Base-by-base conservation (phyloP, 64 coral and sea anemone genomes). In the Pachyseris speciosa region DNA sequence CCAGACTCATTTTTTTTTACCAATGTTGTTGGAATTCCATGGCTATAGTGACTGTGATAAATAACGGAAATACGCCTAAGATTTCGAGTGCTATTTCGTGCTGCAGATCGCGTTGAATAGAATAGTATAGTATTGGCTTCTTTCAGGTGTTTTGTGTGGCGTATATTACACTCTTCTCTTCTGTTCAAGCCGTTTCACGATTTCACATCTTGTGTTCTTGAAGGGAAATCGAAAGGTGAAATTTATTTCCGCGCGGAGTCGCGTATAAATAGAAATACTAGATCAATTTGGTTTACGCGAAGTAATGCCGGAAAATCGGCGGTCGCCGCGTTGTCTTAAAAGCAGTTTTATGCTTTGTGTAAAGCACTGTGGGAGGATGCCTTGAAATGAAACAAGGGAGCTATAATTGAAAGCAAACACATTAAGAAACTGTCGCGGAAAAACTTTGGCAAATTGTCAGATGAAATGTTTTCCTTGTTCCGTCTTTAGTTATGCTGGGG, bases 61-160 rank as follows among this genome's bases (percentile, higher is more conserved):
- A 10, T 50, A 39, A 20, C 51, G 77, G 77, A 80, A 80, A 63
- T 79, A 53, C 53, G 53, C 33, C 19, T 15, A 80, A 60, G 16
- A 39, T 30, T 40, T 80, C 30, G 1, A 40, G 20, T 25, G 40
- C 15, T 53, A 38, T 7, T 61, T 26, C 51, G 53, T 61, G 36
- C 50, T 61, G 22, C 19, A 6, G n/a, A 19, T 6, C 39, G 16
- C 33, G 12, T 81, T 58, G 77, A 81, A 61, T 81, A 63, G 31
- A 32, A n/a, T 58, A 58, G 31, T 6, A 57, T 0, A 37, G 24
- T n/a, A 48, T 11, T 9, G 39, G 71, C 24, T 9, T 74, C 40
- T 74, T 74, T 74, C 71, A 47, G 40, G n/a, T 74, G 71, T 47
- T 34, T 58, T 74, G 33, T 26, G 52, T 81, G 52, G 63, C 77